These are phyloP conservation scores for Pseudopodoces humilis DNA, from an alignment of 2,113 vertebrate genomes.

Conservation along the genomic window DNA sequence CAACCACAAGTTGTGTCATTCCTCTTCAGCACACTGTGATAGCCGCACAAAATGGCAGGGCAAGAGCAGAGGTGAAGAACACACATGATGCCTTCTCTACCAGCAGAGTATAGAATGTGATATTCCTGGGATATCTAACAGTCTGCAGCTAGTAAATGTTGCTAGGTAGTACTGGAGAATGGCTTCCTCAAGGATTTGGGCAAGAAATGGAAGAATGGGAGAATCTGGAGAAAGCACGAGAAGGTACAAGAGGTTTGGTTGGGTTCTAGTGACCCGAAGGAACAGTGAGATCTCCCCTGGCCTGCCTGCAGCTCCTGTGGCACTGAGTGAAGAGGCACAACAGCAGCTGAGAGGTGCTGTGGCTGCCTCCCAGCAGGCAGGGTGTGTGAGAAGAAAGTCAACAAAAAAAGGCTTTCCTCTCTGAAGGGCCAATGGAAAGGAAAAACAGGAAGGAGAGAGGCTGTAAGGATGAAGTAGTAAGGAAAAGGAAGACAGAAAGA, in stretches of 20 bases:
- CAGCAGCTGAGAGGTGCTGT: background rate
- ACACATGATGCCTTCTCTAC: background rate
- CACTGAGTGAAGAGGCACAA: background rate
- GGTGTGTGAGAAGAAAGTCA: background rate
- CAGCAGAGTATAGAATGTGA: background rate
- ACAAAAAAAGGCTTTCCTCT: background rate
- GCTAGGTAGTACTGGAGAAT: background rate
- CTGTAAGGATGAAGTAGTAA: background rate
- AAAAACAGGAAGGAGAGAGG: background rate
- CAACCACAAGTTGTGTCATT: background rate
- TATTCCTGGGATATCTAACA: background rate
- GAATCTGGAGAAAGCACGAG: background rate
- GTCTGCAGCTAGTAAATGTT: background rate
- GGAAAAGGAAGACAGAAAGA: background rate
- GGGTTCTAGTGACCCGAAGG: background rate
- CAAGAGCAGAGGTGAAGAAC: background rate
- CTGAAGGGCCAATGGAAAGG: background rate
- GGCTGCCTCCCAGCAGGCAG: background rate
- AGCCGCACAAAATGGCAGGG: background rate
- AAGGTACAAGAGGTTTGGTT: background rate
- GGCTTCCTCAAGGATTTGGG: background rate
- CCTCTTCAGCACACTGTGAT: background rate
- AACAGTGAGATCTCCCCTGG: background rate
- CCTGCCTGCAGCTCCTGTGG: background rate
- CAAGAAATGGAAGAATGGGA: background rate